Base-by-base conservation (phyloP, 2,113 vertebrate genomes). In the Oceanites oceanicus region DNA sequence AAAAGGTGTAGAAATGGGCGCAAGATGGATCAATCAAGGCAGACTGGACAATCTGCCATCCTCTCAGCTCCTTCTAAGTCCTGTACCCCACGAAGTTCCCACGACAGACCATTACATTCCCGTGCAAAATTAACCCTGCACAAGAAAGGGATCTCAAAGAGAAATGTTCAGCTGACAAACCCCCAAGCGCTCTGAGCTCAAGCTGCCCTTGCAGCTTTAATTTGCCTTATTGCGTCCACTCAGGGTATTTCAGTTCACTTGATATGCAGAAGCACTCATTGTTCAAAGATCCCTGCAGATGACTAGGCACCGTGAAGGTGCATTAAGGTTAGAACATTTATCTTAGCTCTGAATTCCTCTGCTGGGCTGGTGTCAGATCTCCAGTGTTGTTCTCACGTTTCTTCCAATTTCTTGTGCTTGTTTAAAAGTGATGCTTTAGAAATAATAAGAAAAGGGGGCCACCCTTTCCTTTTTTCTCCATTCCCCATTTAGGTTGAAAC, bases 271-370 rank as follows among this genome's bases (percentile, higher is more conserved):
- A 81, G 75, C 88, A 61, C 68, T 95, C 71, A 5, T 62, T 84
- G 85, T 94, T 97, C 88, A 90, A 59, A 96, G 93, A 86, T 86
- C 58, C 81, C 89, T 92, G 89, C 80, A 93, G 91, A 70, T 95
- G 90, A 79, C 86, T 82, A 88, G 93, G 89, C 67, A 87, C 87
- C 21, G 19, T 95, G 94, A 92, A 96, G 94, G 95, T 96, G 74
- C 81, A 72, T 82, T 95, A 91, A 94, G 94, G 92, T 96, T 93
- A 94, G 78, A 93, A 47, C 75, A 78, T 93, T 95, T 96, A 59
- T 96, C 86, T 93, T 83, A 66, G 72, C 75, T 96, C 76, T 75
- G 52, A 84, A 81, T 96, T 92, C n/a, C 36, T 94, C 67, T 95
- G 62, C 77, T 95, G 74, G 62, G 77, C 62, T 29, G 13, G 47